A percentile compares a stretch with the other conserved stretches of the same genome.
Evolutionary conservation across 2,797 vertebrate genomes (phyloP).

Genomic region (Sebastes steindachneri): DNA sequence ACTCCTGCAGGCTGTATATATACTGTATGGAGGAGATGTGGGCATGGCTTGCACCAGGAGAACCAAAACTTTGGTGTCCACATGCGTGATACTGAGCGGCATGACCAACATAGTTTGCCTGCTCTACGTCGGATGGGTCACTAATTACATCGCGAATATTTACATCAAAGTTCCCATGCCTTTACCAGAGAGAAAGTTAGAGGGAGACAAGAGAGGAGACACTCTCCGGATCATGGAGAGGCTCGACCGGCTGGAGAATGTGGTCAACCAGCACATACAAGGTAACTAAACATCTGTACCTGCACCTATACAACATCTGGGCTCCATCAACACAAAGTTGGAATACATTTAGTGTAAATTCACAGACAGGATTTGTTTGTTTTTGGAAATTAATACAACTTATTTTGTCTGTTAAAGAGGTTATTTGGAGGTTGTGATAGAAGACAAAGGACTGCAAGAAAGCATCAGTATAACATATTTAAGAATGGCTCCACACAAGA

Average conservation of each 20-base stretch:
- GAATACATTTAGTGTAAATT: background rate
- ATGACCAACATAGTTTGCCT: constrained; percentile 98
- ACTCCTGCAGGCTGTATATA: constrained; percentile 72
- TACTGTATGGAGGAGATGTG: constrained; percentile 89
- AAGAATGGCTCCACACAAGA: background rate
- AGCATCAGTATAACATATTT: background rate
- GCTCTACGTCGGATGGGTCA: constrained; percentile 98
- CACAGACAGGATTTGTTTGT: background rate
- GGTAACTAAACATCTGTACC: constrained; percentile 79
- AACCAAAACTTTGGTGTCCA: constrained; percentile 99
- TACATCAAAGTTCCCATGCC: constrained; percentile 95
- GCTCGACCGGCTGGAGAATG: constrained; percentile 95
- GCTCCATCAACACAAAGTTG: constrained; percentile 24
- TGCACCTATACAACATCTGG: background rate
- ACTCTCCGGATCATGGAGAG: constrained; percentile 95
- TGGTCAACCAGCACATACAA: constrained; percentile 98
- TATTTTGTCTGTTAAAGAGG: constrained; percentile 4
- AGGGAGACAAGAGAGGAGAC: constrained; percentile 93
- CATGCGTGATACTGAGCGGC: constrained; percentile 98
- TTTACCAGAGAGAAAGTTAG: constrained; percentile 91
- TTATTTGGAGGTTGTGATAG: constrained; percentile 30
- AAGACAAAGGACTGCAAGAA: constrained; percentile 16
- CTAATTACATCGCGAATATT: constrained; percentile 96
- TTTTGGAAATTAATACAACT: background rate
- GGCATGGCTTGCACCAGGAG: constrained; percentile 99